Base-by-base conservation (phyloP, 2,888 invertebrate species). In the Plagodis dolabraria region DNA sequence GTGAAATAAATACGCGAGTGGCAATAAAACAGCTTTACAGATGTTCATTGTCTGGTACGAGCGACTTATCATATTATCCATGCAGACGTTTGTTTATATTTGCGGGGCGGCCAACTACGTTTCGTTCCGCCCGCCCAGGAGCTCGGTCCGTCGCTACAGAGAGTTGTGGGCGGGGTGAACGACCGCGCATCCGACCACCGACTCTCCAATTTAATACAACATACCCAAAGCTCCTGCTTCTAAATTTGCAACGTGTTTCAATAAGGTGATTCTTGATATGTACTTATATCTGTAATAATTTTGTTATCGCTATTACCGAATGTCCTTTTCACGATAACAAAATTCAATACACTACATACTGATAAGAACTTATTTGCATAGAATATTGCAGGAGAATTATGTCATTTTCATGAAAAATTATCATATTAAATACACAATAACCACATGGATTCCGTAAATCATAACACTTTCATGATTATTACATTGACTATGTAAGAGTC, bases 21-120 rank as follows among this genome's bases (percentile, higher is more conserved):
- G 50, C 53, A 51, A 59, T 53, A 63, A 63, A 63, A 53, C 56
- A 36, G 48, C 47, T 53, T 56, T 53, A 57, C 51, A 55, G 57
- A 65, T 62, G 75, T 75, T 75, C 73, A 74, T 70, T 70, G 70
- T 69, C 70, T 67, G 70, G 64, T 66, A 68, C 67, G 65, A 65
- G 68, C 69, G 57, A 68, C 65, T 65, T 70, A 77, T 75, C 74
- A 73, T 70, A 77, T 75, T 74, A 73, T 75, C 67, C 68, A 71
- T 75, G 72, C 74, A 79, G 78, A 77, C 73, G 75, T 84, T 85
- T 87, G 87, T 89, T 87, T 87, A 85, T 79, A 75, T 86, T 83
- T 79, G 75, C 76, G 70, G 71, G 76, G 72, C 81, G 72, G 71
- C 72, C 68, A 68, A 74, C 74, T 69, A 50, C 64, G 71, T 48